Evolutionary conservation across 2,888 invertebrate genomes (phyloP).

Genomic region (Patella ulyssiponensis): DNA sequence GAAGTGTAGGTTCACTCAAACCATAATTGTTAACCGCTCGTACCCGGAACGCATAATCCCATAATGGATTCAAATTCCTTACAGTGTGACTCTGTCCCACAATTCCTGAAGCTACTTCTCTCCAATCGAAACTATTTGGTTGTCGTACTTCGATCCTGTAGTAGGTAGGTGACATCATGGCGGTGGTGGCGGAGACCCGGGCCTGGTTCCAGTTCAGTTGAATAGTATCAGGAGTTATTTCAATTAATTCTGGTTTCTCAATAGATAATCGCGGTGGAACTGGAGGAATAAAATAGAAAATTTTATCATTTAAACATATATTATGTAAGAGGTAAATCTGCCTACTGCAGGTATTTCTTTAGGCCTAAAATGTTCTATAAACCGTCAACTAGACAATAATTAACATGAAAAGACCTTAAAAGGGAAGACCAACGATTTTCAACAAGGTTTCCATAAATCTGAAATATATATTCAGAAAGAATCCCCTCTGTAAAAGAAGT

Average conservation of each 20-base stretch:
- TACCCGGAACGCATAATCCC: slow-evolving; percentile 95
- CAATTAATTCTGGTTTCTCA: slow-evolving; percentile 63
- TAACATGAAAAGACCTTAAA: no score
- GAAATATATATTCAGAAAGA: no score
- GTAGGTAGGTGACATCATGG: slow-evolving; percentile 51
- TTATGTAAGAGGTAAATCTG: no score
- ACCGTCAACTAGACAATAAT: no score
- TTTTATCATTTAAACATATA: no score
- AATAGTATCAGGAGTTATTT: slow-evolving; percentile 53
- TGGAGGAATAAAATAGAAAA: slow-evolving; percentile 31
- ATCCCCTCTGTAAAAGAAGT: no score
- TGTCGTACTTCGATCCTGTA: slow-evolving; percentile 57
- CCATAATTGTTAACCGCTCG: slow-evolving; percentile 97
- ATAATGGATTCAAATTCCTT: slow-evolving; percentile 83
- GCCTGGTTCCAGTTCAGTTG: slow-evolving; percentile 63
- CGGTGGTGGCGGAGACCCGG: slow-evolving; percentile 53
- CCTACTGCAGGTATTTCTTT: no score
- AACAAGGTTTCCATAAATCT: no score
- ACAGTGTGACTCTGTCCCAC: slow-evolving; percentile 48
- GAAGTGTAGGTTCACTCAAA: slow-evolving; percentile 77
- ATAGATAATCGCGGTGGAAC: slow-evolving; percentile 67
- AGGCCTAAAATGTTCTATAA: no score
- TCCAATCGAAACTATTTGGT: slow-evolving; percentile 59
- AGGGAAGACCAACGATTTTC: no score
- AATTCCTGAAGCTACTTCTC: slow-evolving; percentile 57